Percentiles rank a stretch among this genome's conserved stretches.
These are phyloP conservation scores for Orchestia grillus DNA, from an alignment of 1,140 invertebrate genomes.

Conservation along the genomic window DNA sequence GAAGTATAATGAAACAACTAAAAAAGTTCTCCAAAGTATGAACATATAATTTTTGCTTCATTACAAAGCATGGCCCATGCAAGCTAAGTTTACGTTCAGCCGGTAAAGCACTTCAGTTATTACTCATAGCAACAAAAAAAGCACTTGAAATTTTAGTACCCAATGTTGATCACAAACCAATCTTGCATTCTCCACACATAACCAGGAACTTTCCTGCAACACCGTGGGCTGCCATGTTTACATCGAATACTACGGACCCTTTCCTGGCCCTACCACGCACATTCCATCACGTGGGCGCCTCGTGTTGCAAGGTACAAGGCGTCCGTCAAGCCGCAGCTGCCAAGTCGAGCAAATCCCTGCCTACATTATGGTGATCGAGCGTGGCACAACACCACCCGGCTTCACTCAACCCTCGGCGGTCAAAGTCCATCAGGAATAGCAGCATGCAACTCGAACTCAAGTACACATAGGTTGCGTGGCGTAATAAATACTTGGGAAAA, in stretches of 20 bases:
- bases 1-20: too few species aligned
- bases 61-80: too few species aligned
- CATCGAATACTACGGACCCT: background rate
- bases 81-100: too few species aligned
- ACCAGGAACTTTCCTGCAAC: background rate
- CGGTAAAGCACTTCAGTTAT: too few species aligned
- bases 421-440: background rate
- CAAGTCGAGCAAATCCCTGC: background rate
- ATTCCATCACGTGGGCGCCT: slow-evolving; percentile 5
- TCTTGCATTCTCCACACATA: background rate
- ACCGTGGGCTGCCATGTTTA: background rate
- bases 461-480: background rate
- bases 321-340: background rate
- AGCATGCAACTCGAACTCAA: background rate
- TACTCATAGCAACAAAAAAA: too few species aligned
- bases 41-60: too few species aligned
- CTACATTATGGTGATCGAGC: background rate
- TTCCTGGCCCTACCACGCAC: background rate
- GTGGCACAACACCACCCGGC: background rate
- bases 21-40: too few species aligned
- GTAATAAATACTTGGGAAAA: background rate
- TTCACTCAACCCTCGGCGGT: background rate
- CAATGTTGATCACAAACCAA: background rate
- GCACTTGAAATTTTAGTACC: too few species aligned
- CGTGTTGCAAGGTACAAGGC: background rate